Evolutionary conservation across 2,888 invertebrate species (phyloP), one percentile per base, ranked within the genome.

Genomic region (Drosophila parthenogenetica): DNA sequence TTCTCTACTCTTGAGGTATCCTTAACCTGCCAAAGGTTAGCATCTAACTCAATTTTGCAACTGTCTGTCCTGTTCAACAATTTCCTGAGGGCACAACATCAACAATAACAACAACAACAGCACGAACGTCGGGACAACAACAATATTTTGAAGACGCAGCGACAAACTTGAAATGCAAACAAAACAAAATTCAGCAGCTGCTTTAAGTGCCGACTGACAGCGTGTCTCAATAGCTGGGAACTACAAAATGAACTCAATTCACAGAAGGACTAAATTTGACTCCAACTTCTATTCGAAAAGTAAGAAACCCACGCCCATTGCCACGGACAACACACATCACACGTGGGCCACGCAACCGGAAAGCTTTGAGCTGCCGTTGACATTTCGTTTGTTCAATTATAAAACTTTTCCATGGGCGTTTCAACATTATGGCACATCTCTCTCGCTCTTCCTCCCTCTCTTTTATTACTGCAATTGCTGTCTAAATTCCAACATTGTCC

Each of bases 311-410:
- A 42, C 37, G 62, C 78, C 61, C 58, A 73, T 73, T 73, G 73
- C 69, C 69, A 68, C 40, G 62, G 73, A 73, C 74, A 68, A 69
- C 55, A 51, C 5, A 25, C 57, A 29, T 8, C 73, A 73, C 79
- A 73, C 74, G 69, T 76, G 79, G 49, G 48, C 61, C 42, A 61
- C 48, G 58, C 55, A 62, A 48, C 42, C 49, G 49, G 45, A 63
- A 69, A 59, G 54, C 86, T 87, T 77, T 82, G 69, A 79, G 69
- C 88, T 88, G 88, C 53, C 87, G 83, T 77, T 84, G 88, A 84
- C 83, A 84, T 84, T 84, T 84, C 83, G 87, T 88, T 84, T 88
- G 87, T 84, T 84, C 83, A 84, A 84, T 84, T 84, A 84, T 84
- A 88, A 88, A 84, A 84, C 86, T 86, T 83, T 79, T 69, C 69